Evolutionary conservation across 53 echinoderm and acorn worm species (phyloP).

Genomic region (Echinarachnius parma): DNA sequence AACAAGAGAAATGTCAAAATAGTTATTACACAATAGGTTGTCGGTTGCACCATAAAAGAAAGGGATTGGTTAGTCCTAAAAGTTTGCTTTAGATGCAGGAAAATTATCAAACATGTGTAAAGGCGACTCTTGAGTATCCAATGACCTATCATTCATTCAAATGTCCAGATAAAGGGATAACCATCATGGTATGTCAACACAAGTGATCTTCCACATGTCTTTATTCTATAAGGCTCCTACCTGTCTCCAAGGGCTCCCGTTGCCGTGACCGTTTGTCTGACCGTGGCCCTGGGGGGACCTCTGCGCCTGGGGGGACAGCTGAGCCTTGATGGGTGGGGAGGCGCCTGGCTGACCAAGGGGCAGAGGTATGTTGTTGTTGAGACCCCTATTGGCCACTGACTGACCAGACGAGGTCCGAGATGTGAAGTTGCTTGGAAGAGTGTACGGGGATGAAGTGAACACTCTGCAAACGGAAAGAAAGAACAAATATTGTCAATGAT

Average conservation of each 20-base stretch:
- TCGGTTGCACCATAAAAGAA: too few relatives aligned
- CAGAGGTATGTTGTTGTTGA: constrained; percentile 23
- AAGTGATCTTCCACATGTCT: too few relatives aligned
- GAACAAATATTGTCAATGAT: not conserved
- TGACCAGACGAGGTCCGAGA: constrained; percentile 59
- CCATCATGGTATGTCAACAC: too few relatives aligned
- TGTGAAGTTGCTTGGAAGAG: constrained; percentile 57
- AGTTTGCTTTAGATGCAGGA: too few relatives aligned
- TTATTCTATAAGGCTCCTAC: too few relatives aligned
- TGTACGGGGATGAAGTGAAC: constrained; percentile 77
- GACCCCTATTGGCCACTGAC: constrained; percentile 13
- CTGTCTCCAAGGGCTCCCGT: constrained; percentile 34
- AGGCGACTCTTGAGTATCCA: too few relatives aligned
- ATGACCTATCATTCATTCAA: too few relatives aligned
- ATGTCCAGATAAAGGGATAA: too few relatives aligned
- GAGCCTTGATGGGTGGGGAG: constrained; percentile 16
- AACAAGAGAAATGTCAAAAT: too few relatives aligned
- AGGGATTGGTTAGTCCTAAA: too few relatives aligned
- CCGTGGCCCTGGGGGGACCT: constrained; percentile 21
- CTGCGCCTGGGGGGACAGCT: not conserved
- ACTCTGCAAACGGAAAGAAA: constrained; percentile 62
- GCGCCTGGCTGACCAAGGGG: constrained; percentile 4
- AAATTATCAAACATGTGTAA: too few relatives aligned
- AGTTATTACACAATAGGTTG: too few relatives aligned
- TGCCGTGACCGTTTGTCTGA: constrained; percentile 7